A percentile compares a stretch with the other conserved stretches of the same genome.
These are phyloP conservation scores for Drosophila anomalata DNA, from an alignment of 2,888 invertebrate species.

Conservation along the genomic window DNA sequence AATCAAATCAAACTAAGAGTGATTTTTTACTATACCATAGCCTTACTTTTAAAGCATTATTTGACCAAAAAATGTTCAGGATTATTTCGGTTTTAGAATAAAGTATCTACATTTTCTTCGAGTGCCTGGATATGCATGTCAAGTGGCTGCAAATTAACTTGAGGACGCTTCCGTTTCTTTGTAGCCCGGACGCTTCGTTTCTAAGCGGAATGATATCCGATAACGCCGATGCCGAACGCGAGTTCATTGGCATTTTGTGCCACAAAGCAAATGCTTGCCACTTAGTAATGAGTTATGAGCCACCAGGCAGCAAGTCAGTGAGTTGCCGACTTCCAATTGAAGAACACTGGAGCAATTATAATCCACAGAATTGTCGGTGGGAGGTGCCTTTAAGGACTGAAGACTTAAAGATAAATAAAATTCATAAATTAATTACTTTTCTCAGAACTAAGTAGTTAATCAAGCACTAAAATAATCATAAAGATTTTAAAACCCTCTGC, in stretches of 20 bases:
- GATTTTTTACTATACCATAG: neutral
- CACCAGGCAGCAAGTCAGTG: conserved; percentile 45
- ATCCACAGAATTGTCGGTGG: conserved; percentile 8
- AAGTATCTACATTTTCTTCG: neutral
- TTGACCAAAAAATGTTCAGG: too few species aligned
- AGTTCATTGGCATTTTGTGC: conserved; percentile 73
- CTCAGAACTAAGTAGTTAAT: neutral
- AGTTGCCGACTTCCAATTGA: conserved; percentile 9
- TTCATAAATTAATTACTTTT: neutral
- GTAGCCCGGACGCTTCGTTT: conserved; percentile 26
- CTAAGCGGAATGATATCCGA: conserved; percentile 43
- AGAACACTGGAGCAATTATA: conserved; percentile 29
- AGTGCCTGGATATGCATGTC: conserved; percentile 70
- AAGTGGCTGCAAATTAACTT: conserved; percentile 71
- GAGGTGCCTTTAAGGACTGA: conserved; percentile 14
- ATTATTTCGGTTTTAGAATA: too few species aligned
- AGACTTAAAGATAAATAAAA: neutral
- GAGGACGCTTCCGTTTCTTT: conserved; percentile 71
- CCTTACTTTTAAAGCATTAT: too few species aligned
- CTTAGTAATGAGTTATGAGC: conserved; percentile 67
- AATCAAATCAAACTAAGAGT: neutral
- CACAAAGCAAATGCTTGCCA: conserved; percentile 69
- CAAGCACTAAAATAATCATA: neutral
- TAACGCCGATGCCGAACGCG: conserved; percentile 27
- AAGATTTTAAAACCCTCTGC: neutral